These are phyloP conservation scores for Popillia japonica DNA, from an alignment of 1,140 invertebrate genomes.

Conservation along the genomic window DNA sequence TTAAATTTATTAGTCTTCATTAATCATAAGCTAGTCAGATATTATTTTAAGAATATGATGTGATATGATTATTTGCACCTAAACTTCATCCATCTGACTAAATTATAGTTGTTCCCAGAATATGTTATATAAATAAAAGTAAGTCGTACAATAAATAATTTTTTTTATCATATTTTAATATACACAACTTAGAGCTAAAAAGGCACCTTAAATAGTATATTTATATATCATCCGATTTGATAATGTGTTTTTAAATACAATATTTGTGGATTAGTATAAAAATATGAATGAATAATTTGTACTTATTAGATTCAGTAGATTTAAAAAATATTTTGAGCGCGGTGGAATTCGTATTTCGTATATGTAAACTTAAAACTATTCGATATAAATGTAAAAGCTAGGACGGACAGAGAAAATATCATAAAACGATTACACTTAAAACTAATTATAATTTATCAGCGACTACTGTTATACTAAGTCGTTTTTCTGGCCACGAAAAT, in stretches of 20 bases:
- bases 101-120: neutral
- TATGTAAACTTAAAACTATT: constrained; percentile 1
- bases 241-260: neutral
- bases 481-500: constrained; percentile 59
- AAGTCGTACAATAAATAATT: constrained; percentile 1
- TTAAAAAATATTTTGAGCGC: neutral
- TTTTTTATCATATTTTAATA: constrained; percentile 4
- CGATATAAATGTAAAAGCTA: neutral
- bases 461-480: constrained; percentile 58
- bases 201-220: constrained; percentile 1
- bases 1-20: too few relatives aligned
- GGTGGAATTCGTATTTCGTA: neutral
- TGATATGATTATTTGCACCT: too few relatives aligned
- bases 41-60: too few relatives aligned
- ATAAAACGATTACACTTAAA: neutral
- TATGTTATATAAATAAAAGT: neutral
- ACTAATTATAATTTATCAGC: constrained; percentile 56
- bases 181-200: neutral
- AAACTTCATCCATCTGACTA: neutral
- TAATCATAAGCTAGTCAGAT: too few relatives aligned
- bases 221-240: neutral
- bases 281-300: constrained; percentile 7
- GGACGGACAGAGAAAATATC: neutral
- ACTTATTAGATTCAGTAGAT: neutral
- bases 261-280: neutral